phyloP scores from a whole-genome alignment of 2,888 invertebrate species.

The Aporophyla lueneburgensis region DNA sequence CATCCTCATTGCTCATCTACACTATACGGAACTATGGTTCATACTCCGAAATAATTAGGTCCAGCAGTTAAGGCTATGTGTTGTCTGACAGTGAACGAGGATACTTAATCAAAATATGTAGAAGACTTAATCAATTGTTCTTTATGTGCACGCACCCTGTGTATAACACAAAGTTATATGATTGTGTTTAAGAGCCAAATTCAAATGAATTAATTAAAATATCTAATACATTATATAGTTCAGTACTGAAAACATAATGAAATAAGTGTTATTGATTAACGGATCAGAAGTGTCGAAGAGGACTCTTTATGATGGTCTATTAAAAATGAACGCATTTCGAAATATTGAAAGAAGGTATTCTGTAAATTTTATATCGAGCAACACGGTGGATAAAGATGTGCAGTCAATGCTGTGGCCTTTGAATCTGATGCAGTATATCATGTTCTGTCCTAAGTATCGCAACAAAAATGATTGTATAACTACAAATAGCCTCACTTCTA shows the following conservation, averaged over 20 bases:
- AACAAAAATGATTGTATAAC: too few relatives aligned
- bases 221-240: not conserved
- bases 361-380: not conserved
- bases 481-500: too few relatives aligned
- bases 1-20: too few relatives aligned
- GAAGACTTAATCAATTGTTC: too few relatives aligned
- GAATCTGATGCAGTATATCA: constrained; percentile 35
- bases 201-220: not conserved
- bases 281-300: not conserved
- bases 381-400: not conserved
- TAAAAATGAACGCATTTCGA: not conserved
- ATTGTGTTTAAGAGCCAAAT: not conserved
- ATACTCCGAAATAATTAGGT: too few relatives aligned
- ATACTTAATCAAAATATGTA: too few relatives aligned
- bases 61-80: too few relatives aligned
- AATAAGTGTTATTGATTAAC: not conserved
- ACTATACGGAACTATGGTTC: too few relatives aligned
- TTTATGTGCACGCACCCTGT: too few relatives aligned
- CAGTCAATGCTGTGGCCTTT: constrained; percentile 37
- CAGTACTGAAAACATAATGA: not conserved
- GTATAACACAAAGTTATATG: too few relatives aligned
- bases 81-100: too few relatives aligned
- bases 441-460: not conserved
- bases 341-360: not conserved
- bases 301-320: not conserved